phyloP scores from a whole-genome alignment of 2,113 vertebrate genomes.

The Fulica atra region DNA sequence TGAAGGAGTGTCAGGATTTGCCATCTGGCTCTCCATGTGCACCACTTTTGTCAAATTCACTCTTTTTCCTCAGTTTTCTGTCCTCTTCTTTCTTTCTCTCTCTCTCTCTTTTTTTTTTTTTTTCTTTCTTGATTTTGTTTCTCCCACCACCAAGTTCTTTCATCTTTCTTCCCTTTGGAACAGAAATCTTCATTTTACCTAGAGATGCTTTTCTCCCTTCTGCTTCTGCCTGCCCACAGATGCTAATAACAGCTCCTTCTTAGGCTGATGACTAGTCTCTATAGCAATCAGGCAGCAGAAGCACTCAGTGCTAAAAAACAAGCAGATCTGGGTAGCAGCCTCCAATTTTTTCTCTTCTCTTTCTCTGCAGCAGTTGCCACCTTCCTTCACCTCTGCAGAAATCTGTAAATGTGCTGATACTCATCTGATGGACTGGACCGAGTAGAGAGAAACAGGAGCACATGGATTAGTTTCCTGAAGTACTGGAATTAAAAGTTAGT shows the following conservation, averaged over 20 bases:
- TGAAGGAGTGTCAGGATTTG: neutral
- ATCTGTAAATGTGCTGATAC: neutral
- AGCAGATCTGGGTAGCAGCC: neutral
- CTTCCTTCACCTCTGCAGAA: neutral
- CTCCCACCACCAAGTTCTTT: neutral
- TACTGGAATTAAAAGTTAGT: neutral
- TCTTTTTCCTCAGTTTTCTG: neutral
- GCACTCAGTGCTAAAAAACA: neutral
- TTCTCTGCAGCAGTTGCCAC: neutral
- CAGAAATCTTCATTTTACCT: constrained; percentile 11
- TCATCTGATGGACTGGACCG: rapidly evolving
- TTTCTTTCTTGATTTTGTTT: neutral
- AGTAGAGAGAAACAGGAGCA: neutral
- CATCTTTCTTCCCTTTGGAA: neutral
- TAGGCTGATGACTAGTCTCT: constrained; percentile 39
- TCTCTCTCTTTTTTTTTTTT: too few species aligned
- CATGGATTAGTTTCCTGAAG: neutral
- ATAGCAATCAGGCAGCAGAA: constrained; percentile 57
- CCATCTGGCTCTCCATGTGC: constrained; percentile 14
- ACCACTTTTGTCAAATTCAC: neutral
- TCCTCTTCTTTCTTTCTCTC: neutral
- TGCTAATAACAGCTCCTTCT: constrained; percentile 57
- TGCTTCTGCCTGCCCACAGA: constrained; percentile 32
- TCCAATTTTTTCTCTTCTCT: neutral
- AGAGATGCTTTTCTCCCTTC: neutral